A percentile compares a stretch with the other conserved stretches of the same genome.
These are phyloP conservation scores for Bruchidius siliquastri DNA, from an alignment of 2,888 invertebrate genomes.

Conservation along the genomic window DNA sequence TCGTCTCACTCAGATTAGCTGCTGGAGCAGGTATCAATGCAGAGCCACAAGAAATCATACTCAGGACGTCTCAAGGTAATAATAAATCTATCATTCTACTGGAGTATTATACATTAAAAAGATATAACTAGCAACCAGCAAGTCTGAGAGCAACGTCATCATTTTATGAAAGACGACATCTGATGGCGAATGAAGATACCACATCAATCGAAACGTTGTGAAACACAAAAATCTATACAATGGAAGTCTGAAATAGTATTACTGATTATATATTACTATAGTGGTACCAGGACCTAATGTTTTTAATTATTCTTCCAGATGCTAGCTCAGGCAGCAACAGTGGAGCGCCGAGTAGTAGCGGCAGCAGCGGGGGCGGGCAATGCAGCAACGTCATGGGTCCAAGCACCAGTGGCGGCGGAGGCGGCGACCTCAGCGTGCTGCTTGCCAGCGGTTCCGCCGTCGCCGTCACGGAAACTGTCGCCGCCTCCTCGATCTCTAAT, in stretches of 20 bases:
- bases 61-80: conserved; percentile 53
- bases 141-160: no score
- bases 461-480: not conserved
- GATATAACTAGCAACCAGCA: no score
- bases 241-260: no score
- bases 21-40: conserved; percentile 55
- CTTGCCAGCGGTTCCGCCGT: not conserved
- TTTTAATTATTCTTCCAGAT: not conserved
- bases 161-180: no score
- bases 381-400: conserved; percentile 9
- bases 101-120: no score
- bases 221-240: no score
- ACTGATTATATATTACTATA: no score
- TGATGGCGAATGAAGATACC: no score
- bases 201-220: no score
- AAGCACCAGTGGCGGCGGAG: conserved; percentile 6
- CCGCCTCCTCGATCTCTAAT: not conserved
- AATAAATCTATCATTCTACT: no score
- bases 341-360: conserved; percentile 9
- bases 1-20: conserved; percentile 64
- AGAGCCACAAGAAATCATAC: conserved; percentile 67
- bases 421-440: conserved; percentile 1
- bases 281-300: no score
- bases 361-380: not conserved
- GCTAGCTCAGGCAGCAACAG: not conserved